These are phyloP conservation scores for Meghimatium bilineatum DNA, from an alignment of 2,888 invertebrate species.

Conservation along the genomic window DNA sequence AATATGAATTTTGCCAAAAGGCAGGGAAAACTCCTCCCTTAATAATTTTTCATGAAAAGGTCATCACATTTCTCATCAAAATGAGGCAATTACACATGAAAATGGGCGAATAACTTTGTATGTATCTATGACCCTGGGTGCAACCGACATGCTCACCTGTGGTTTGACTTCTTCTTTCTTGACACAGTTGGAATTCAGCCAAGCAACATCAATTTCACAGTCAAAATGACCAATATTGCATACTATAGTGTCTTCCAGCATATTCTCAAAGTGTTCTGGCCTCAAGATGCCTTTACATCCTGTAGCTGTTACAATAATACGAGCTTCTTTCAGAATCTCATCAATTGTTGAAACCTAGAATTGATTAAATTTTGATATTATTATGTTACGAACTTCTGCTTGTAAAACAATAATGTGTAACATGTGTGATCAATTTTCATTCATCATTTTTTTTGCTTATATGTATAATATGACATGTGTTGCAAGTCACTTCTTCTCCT, in stretches of 20 bases:
- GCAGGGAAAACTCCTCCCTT: too few species aligned
- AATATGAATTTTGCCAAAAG: too few species aligned
- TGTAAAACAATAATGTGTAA: too few species aligned
- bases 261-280: constrained; percentile 90
- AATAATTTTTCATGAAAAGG: too few species aligned
- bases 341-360: constrained; percentile 87
- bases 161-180: constrained; percentile 96
- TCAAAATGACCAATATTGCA: constrained; percentile 99
- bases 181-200: constrained; percentile 92
- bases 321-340: constrained; percentile 91
- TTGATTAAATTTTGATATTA: neutral
- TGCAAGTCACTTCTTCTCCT: too few species aligned
- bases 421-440: too few species aligned
- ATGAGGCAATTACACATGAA: too few species aligned
- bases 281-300: constrained; percentile 95
- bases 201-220: constrained; percentile 96
- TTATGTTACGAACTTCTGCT: neutral
- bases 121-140: too few species aligned
- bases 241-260: constrained; percentile 96
- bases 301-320: constrained; percentile 98
- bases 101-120: too few species aligned
- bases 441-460: too few species aligned
- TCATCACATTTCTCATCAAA: too few species aligned
- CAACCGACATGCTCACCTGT: constrained; percentile 82
- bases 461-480: too few species aligned